These are phyloP conservation scores for Syrista parreyssii DNA, from an alignment of 2,888 invertebrate species.

Conservation along the genomic window DNA sequence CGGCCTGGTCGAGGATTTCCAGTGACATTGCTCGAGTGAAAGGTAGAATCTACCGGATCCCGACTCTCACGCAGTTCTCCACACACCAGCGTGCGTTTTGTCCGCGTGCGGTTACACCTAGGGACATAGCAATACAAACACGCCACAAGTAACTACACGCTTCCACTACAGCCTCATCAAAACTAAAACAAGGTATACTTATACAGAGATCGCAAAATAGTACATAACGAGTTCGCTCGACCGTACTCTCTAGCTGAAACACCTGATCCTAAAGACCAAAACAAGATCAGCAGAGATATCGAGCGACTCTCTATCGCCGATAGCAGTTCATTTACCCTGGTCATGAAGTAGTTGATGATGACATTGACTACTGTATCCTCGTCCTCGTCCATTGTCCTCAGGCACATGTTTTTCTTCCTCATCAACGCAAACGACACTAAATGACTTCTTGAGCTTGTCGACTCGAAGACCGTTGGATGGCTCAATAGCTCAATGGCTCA, in stretches of 20 bases:
- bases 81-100: not conserved
- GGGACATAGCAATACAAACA: not conserved
- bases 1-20: conserved; percentile 40
- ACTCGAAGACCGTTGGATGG: not conserved
- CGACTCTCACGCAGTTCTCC: not conserved
- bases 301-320: not conserved
- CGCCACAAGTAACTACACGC: not conserved
- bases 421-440: not conserved
- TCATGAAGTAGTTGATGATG: conserved; percentile 58
- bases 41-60: conserved; percentile 30
- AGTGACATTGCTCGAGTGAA: conserved; percentile 50
- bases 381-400: conserved; percentile 50
- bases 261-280: not conserved
- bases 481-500: not conserved
- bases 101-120: not conserved
- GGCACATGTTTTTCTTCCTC: conserved; percentile 46
- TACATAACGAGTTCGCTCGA: not conserved
- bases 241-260: not conserved
- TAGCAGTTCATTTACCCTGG: conserved; percentile 49
- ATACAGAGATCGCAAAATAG: not conserved
- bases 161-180: not conserved
- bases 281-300: not conserved
- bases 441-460: not conserved
- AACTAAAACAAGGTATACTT: not conserved
- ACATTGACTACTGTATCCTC: conserved; percentile 56